Percentiles rank a stretch among this genome's conserved stretches.
phyloP scores from a whole-genome alignment of 2,888 invertebrate species.

The Morpho helenor region DNA sequence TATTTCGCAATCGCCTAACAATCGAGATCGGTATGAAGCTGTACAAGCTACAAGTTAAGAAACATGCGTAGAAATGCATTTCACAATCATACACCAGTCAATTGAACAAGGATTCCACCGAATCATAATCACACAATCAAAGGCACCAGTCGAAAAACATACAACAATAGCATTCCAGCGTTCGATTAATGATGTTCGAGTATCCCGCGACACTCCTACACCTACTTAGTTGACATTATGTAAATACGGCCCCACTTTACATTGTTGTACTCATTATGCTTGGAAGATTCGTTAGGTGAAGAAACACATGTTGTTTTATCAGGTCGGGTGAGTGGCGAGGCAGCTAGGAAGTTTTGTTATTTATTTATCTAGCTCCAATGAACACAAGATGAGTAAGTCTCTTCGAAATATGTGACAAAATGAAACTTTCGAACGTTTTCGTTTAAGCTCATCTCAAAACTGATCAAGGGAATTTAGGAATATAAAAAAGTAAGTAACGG shows the following conservation, averaged over 20 bases:
- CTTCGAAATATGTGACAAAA: too few species aligned
- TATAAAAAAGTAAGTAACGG: too few species aligned
- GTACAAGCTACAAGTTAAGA: background rate
- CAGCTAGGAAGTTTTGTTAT: conserved; percentile 38
- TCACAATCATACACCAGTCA: conserved; percentile 9
- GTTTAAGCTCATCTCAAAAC: too few species aligned
- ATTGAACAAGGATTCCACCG: conserved; percentile 30
- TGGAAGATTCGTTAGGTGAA: conserved; percentile 78
- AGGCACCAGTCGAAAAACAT: conserved; percentile 58
- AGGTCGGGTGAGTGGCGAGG: conserved; percentile 39
- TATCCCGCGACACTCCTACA: conserved; percentile 66
- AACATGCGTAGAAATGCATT: conserved; percentile 4
- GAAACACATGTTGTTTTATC: conserved; percentile 79
- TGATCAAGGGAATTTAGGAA: too few species aligned
- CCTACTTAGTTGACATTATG: conserved; percentile 78
- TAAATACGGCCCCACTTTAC: conserved; percentile 75
- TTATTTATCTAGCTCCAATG: background rate
- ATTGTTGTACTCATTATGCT: conserved; percentile 76
- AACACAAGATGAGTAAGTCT: too few species aligned
- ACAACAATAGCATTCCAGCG: conserved; percentile 73
- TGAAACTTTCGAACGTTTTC: too few species aligned
- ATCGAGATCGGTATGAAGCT: too few species aligned
- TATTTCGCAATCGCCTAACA: too few species aligned
- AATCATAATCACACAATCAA: conserved; percentile 47
- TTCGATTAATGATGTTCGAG: conserved; percentile 73